Percentiles rank a stretch among this genome's conserved stretches.
phyloP scores from a whole-genome alignment of 2,888 invertebrate genomes.

The Endomychus coccineus region DNA sequence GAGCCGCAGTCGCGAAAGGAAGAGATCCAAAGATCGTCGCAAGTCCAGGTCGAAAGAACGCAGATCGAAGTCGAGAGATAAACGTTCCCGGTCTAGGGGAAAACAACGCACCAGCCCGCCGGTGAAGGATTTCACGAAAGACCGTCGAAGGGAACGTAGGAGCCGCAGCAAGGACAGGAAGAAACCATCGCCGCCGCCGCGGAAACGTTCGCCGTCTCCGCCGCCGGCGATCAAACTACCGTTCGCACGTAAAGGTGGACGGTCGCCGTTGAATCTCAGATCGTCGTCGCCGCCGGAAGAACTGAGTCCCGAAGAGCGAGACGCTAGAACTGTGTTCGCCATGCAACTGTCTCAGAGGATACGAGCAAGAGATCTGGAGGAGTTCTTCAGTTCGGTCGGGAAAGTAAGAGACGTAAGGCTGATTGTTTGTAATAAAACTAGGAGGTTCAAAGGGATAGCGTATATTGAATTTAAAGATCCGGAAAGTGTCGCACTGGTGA shows the following conservation, averaged over 20 bases:
- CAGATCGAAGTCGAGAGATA: slow-evolving; percentile 25
- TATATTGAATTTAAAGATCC: slow-evolving; percentile 99
- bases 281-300: slow-evolving; percentile 59
- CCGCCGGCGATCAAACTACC: slow-evolving; percentile 35
- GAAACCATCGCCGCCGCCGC: slow-evolving; percentile 24
- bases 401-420: slow-evolving; percentile 97
- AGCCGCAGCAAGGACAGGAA: slow-evolving; percentile 24
- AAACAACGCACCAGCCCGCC: slow-evolving; percentile 15
- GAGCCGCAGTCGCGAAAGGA: slow-evolving; percentile 31
- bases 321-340: slow-evolving; percentile 97
- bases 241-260: slow-evolving; percentile 29
- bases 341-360: slow-evolving; percentile 96
- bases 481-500: slow-evolving; percentile 90
- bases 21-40: slow-evolving; percentile 30
- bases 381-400: slow-evolving; percentile 98
- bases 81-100: slow-evolving; percentile 11
- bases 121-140: slow-evolving; percentile 31
- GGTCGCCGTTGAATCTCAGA: slow-evolving; percentile 44
- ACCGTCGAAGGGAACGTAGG: slow-evolving; percentile 24
- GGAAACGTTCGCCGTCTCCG: slow-evolving; percentile 32
- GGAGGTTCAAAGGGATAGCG: slow-evolving; percentile 98
- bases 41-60: slow-evolving; percentile 38
- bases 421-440: slow-evolving; percentile 97
- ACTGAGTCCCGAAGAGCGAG: slow-evolving; percentile 92
- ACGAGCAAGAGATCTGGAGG: slow-evolving; percentile 89